Evolutionary conservation across 2,797 vertebrate species (phyloP).

Genomic region (Heteromormyrus szaboi): DNA sequence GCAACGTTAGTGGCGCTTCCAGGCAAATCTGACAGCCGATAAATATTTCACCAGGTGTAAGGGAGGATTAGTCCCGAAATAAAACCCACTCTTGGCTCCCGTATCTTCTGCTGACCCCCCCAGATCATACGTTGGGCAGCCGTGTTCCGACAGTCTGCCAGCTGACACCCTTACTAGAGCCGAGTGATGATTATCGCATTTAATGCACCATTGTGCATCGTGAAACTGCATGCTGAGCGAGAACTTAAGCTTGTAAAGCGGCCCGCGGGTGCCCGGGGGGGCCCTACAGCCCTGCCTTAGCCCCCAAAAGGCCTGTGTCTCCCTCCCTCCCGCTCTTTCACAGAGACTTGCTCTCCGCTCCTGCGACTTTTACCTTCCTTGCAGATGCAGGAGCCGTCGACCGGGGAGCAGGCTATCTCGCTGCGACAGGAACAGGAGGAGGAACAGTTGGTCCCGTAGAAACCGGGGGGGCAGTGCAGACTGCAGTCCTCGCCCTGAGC

Average conservation of each 20-base stretch:
- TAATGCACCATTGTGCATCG: background rate
- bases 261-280: background rate
- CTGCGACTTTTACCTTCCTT: conserved; percentile 72
- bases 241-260: background rate
- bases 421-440: conserved; percentile 83
- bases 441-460: conserved; percentile 82
- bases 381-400: conserved; percentile 89
- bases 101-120: background rate
- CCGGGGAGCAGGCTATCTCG: conserved; percentile 73
- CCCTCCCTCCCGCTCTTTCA: background rate
- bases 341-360: background rate
- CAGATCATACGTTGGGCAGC: background rate
- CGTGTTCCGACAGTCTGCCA: background rate
- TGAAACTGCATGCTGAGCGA: background rate
- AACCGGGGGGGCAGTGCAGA: conserved; percentile 68
- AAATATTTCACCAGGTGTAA: conserved; percentile 8
- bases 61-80: background rate
- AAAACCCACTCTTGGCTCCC: background rate
- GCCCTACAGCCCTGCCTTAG: background rate
- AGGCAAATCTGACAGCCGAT: background rate
- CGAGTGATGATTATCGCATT: background rate
- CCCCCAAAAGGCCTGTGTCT: background rate
- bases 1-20: background rate
- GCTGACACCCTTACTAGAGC: background rate
- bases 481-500: conserved; percentile 83